These are phyloP conservation scores for Syrrhaptes paradoxus DNA, from an alignment of 2,113 vertebrate species.

Conservation along the genomic window DNA sequence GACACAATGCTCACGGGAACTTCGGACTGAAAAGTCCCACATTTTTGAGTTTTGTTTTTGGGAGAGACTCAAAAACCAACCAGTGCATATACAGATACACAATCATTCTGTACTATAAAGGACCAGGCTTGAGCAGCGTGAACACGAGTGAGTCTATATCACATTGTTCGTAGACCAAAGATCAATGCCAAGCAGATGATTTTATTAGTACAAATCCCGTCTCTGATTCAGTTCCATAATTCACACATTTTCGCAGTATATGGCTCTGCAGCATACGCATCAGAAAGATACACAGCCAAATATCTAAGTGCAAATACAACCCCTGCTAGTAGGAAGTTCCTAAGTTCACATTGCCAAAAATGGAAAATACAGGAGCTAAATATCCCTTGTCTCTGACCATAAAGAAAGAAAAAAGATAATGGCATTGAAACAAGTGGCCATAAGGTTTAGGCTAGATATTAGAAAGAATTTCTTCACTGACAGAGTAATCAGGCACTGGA, in stretches of 20 bases:
- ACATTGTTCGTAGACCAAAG: not conserved
- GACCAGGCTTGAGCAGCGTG: not conserved
- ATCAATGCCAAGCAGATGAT: not conserved
- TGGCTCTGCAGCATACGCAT: not conserved
- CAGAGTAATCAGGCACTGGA: too few species aligned
- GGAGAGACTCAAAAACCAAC: not conserved
- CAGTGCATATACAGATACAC: not conserved
- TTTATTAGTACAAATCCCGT: not conserved
- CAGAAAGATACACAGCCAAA: not conserved
- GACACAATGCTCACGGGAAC: not conserved
- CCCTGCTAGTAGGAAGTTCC: not conserved
- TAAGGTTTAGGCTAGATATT: not conserved
- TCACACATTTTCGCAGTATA: not conserved
- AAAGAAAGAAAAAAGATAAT: not conserved
- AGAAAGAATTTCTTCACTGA: too few species aligned
- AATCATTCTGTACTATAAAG: not conserved
- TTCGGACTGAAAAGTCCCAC: not conserved
- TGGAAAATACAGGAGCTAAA: not conserved
- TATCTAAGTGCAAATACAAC: not conserved
- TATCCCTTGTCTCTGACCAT: not conserved
- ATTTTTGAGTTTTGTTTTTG: not conserved
- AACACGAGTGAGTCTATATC: not conserved
- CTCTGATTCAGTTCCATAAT: not conserved
- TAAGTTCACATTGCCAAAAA: not conserved
- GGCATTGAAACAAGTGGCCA: not conserved